Evolutionary conservation across 2,797 vertebrate species (phyloP), one percentile per base, ranked within the genome.

Genomic region (Ceryle rudis): DNA sequence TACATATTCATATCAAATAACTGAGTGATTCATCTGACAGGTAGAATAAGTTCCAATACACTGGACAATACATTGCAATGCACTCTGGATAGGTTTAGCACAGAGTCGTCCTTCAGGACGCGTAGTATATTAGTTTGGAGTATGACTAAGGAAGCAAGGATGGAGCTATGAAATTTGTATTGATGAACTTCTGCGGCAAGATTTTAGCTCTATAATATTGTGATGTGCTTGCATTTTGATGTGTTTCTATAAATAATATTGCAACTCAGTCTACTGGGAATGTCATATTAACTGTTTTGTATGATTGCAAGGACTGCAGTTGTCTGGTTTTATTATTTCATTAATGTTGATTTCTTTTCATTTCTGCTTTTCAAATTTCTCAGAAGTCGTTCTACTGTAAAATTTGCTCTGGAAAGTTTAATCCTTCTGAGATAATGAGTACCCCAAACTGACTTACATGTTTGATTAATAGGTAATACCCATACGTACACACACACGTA

Each of bases 1-100:
- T 94, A 92, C 74, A 89, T 94, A 93, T 84, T 96, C 86, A 93
- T 70, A 86, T 62, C 42, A 81, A 86, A 92, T 62, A 94, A 79
- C 70, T 0, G 10, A 75, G 66, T 75, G 62, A 81, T 92, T 86
- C 77, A 90, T 71, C 81, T 96, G 90, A 84, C 92, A 92, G 82
- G 33, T 84, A 77, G 73, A 86, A 31, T 87, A 86, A 91, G 82
- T 95, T 96, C 62, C 83, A 93, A 73, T 62, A 86, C 92, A 79
- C 80, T 89, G 92, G 86, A 69, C 96, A 89, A 58, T 86, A 66
- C 54, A 62, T 72, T 54, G 47, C 89, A 60, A 64, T 87, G 61
- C 65, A 83, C 57, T 78, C 28, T 67, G 73, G 54, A 44, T 73
- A 51, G 64, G 54, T 61, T 90, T 79, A 84, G 58, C 58, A 69